Base-by-base conservation (phyloP, 2,113 vertebrate genomes). In the Noturus placidus region DNA sequence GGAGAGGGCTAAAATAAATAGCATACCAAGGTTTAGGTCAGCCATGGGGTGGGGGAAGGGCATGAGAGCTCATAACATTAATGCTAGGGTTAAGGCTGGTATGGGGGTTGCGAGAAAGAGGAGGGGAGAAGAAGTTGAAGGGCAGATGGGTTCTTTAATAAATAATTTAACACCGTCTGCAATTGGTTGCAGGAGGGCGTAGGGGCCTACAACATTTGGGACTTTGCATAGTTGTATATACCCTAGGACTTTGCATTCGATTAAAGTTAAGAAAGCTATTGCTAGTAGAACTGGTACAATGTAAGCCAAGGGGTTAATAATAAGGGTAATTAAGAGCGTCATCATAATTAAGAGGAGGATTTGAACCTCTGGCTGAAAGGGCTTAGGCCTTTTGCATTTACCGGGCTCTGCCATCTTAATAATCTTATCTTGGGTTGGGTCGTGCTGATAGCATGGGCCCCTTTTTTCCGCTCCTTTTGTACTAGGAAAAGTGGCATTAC, bases 401-500 rank as follows among this genome's bases (percentile, higher is more conserved):
- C 87, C 90, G 30, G 80, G 87, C 90, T 92, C 88, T 92, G 92
- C 92, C 91, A 92, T 61, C 63, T 67, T 65, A 91, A 80, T 86
- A 67, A 35, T 63, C 80, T 82, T 33, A 57, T 80, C 86, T 56
- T 82, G 13, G 30, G 17, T 20, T 52, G 52, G 46, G 83, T 67
- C 67, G 20, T 84, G 5, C 33, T 57, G 5, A 0, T 35, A 35
- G 14, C 17, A 90, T 61, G 25, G 90, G 88, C 85, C 69, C 33
- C 56, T 22, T 67, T 46, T 88, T 86, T 85, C 87, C 85, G 89
- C 86, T 84, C 92, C 92, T 92, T 92, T 92, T 90, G 92, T 92
- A 92, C 92, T 92, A 72, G 88, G 89, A 69, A 87, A 87, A 63
- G 57, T 25, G 7, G 61, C 17, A 6, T 27, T 84, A 91, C 90